phyloP scores from a whole-genome alignment of 2,797 vertebrate genomes.

The Catharus ustulatus region DNA sequence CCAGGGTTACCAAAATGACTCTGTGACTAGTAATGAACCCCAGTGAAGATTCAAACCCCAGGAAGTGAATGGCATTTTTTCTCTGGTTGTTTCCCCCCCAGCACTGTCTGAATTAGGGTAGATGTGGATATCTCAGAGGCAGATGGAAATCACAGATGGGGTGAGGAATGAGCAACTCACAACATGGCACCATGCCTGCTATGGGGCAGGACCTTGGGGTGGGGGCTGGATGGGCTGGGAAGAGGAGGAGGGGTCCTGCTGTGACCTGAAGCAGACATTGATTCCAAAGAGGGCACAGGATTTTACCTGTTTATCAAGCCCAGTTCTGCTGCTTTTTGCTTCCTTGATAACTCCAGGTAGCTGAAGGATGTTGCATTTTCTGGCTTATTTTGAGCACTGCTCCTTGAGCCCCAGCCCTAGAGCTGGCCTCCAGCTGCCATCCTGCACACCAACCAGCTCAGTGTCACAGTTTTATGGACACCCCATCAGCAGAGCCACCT shows the following conservation, averaged over 20 bases:
- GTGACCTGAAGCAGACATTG: not conserved
- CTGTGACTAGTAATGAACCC: not conserved
- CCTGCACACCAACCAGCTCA: not conserved
- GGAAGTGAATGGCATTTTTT: not conserved
- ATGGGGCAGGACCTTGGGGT: not conserved
- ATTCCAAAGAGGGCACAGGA: not conserved
- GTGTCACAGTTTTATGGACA: not conserved
- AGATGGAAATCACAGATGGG: not conserved
- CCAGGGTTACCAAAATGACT: not conserved
- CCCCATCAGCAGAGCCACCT: rapidly evolving
- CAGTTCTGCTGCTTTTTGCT: not conserved
- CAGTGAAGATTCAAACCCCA: not conserved
- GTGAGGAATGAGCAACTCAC: rapidly evolving
- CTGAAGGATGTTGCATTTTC: not conserved
- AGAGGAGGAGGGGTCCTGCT: not conserved
- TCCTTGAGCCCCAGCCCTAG: not conserved
- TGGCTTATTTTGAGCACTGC: not conserved
- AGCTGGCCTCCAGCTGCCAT: not conserved
- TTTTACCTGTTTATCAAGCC: not conserved
- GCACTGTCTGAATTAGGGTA: not conserved
- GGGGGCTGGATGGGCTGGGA: not conserved
- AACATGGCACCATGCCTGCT: rapidly evolving
- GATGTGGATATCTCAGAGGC: not conserved
- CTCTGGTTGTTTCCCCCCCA: not conserved
- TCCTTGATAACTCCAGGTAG: not conserved